A percentile compares a stretch with the other conserved stretches of the same genome.
These are phyloP conservation scores for Falcaria lacertinaria DNA, from an alignment of 2,888 invertebrate genomes.

Conservation along the genomic window DNA sequence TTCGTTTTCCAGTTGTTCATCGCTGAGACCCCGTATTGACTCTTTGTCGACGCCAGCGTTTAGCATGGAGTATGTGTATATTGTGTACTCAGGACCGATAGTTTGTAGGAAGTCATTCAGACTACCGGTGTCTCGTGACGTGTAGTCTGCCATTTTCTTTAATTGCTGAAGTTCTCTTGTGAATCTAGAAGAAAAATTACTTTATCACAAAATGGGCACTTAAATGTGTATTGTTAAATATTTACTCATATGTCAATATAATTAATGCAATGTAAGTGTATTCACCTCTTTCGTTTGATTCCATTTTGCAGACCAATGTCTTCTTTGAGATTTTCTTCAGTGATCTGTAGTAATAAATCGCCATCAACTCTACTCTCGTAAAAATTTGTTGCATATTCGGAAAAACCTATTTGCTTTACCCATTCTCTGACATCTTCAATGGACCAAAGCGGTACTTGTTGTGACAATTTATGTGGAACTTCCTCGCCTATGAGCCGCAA, in stretches of 20 bases:
- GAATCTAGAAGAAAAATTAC: constrained; percentile 80
- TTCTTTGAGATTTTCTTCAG: constrained; percentile 93
- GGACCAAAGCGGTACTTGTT: constrained; percentile 99
- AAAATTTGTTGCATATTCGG: constrained; percentile 90
- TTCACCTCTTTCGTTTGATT: constrained; percentile 91
- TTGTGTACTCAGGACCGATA: constrained; percentile 93
- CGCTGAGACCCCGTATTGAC: constrained; percentile 90
- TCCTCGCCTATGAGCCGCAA: constrained; percentile 96
- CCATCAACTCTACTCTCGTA: constrained; percentile 97
- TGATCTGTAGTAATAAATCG: constrained; percentile 94
- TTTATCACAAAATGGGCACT: neutral
- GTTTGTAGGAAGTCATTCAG: constrained; percentile 91
- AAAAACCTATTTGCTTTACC: constrained; percentile 98
- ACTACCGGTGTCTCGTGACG: constrained; percentile 94
- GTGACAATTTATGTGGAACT: constrained; percentile 97
- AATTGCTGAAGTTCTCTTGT: constrained; percentile 94
- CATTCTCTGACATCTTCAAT: constrained; percentile 97
- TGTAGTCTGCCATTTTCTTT: constrained; percentile 98
- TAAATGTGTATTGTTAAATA: neutral
- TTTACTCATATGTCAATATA: neutral
- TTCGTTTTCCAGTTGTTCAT: constrained; percentile 94
- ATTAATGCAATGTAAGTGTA: neutral
- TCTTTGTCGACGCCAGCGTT: constrained; percentile 97
- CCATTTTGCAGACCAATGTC: constrained; percentile 97
- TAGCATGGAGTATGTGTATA: constrained; percentile 97